These are phyloP conservation scores for Temnothorax rugatulus DNA, from an alignment of 2,888 invertebrate genomes.

Conservation along the genomic window DNA sequence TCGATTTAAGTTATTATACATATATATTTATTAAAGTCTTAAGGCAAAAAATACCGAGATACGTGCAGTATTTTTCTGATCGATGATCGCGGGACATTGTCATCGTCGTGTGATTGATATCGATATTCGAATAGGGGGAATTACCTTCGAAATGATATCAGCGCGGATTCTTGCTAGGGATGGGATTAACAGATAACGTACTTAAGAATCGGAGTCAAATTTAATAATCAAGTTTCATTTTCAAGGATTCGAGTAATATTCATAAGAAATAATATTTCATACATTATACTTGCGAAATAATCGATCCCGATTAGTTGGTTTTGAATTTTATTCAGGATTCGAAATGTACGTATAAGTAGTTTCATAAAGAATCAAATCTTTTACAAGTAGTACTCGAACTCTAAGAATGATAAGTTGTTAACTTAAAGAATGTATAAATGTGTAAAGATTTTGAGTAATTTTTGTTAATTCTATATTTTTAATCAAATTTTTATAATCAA, in stretches of 20 bases:
- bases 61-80: neutral
- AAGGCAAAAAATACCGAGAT: neutral
- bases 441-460: neutral
- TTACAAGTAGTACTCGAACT: neutral
- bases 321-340: neutral
- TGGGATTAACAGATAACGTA: neutral
- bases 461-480: neutral
- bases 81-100: neutral
- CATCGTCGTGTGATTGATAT: neutral
- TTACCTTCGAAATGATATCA: neutral
- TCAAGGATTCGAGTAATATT: neutral
- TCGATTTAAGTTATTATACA: constrained; percentile 1
- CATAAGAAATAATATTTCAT: neutral
- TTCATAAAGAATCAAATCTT: neutral
- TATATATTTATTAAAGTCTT: neutral
- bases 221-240: neutral
- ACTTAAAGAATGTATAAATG: neutral
- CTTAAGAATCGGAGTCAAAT: neutral
- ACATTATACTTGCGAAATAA: neutral
- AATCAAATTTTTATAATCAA: neutral
- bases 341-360: neutral
- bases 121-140: neutral
- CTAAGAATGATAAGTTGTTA: neutral
- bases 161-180: constrained; percentile 42
- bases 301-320: neutral